These are phyloP conservation scores for Allolobophora icterica DNA, from an alignment of 2,888 invertebrate genomes.

Conservation along the genomic window DNA sequence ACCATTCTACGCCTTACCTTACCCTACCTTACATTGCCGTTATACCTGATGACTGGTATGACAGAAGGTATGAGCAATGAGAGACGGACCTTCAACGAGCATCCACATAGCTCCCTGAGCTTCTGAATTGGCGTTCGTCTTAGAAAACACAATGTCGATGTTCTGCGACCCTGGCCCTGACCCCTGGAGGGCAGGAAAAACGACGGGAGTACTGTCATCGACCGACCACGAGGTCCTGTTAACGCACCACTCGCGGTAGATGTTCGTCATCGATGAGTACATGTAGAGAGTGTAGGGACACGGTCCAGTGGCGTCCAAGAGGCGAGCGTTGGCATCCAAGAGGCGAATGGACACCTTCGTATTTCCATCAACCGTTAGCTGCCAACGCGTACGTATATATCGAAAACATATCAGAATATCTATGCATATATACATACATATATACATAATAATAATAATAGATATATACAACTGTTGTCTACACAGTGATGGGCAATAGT, in stretches of 20 bases:
- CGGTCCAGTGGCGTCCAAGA: not conserved
- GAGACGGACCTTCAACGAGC: not conserved
- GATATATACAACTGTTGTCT: no score
- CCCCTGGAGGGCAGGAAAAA: not conserved
- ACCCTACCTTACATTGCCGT: not conserved
- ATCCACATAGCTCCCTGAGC: not conserved
- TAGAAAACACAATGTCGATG: slow-evolving; percentile 14
- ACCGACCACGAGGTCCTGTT: not conserved
- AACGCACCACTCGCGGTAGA: slow-evolving; percentile 24
- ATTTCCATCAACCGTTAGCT: not conserved
- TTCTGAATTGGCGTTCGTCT: not conserved
- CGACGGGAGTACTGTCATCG: not conserved
- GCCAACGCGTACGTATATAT: not conserved
- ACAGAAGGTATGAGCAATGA: not conserved
- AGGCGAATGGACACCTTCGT: not conserved
- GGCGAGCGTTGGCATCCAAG: not conserved
- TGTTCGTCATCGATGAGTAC: not conserved
- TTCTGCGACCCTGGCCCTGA: not conserved
- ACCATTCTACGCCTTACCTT: not conserved
- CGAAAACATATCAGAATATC: no score
- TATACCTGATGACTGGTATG: not conserved
- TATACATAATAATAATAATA: not conserved
- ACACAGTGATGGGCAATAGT: no score
- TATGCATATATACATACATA: no score
- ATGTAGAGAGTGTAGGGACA: not conserved